phyloP scores from a whole-genome alignment of 2,113 vertebrate genomes.

The Pithys albifrons region DNA sequence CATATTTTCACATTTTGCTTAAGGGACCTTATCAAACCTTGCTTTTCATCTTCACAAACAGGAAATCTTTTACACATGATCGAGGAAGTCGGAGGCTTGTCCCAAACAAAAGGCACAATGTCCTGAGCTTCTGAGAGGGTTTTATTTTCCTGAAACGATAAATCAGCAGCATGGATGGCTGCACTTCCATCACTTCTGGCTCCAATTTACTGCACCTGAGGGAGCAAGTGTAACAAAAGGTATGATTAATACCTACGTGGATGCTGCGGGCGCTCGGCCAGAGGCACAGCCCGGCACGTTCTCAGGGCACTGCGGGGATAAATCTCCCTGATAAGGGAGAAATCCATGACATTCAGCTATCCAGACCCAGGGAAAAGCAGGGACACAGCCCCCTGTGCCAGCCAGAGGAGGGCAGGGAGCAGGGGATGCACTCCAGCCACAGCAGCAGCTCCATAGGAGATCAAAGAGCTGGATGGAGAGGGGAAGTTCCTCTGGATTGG shows the following conservation, averaged over 20 bases:
- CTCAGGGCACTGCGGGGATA: not conserved
- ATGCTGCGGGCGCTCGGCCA: not conserved
- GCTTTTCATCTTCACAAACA: slow-evolving; percentile 30
- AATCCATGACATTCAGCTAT: not conserved
- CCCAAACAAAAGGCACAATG: slow-evolving; percentile 53
- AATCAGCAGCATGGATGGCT: slow-evolving; percentile 47
- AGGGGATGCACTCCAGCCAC: not conserved
- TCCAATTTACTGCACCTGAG: slow-evolving; percentile 17
- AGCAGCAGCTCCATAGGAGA: not conserved
- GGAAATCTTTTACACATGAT: slow-evolving; percentile 54
- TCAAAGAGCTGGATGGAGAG: not conserved
- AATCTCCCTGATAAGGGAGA: not conserved
- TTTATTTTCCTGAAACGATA: slow-evolving; percentile 56
- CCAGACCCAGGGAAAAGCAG: not conserved
- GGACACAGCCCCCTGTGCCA: not conserved
- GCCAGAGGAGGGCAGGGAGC: not conserved
- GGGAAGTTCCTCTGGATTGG: not conserved
- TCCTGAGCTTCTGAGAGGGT: slow-evolving; percentile 13
- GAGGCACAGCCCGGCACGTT: not conserved
- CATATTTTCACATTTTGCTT: not conserved
- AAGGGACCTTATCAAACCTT: not conserved
- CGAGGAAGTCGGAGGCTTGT: slow-evolving; percentile 24
- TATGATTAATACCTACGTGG: not conserved
- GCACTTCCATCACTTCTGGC: not conserved
- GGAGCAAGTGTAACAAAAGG: slow-evolving; percentile 28